A percentile compares a stretch with the other conserved stretches of the same genome.
Conservation (phyloP, 2,797 vertebrate genomes). For the Bufotes viridis region DNA sequence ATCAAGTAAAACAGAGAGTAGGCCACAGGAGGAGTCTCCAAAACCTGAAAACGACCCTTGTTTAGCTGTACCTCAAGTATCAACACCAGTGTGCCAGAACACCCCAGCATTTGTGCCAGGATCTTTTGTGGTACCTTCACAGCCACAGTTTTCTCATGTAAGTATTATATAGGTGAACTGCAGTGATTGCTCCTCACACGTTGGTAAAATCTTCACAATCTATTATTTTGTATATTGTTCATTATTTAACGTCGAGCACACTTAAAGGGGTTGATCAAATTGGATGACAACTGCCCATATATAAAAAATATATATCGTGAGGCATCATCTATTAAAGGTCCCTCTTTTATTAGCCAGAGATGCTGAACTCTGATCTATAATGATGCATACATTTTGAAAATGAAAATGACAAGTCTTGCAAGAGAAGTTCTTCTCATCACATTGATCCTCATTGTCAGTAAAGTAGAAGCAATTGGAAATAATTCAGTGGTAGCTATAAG, state of each 20-base stretch:
- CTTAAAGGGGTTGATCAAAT: not conserved
- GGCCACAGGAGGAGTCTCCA: conserved; percentile 66
- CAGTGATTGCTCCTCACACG: not conserved
- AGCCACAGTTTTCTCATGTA: conserved; percentile 94
- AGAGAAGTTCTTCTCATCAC: too few relatives aligned
- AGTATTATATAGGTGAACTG: conserved; percentile 57
- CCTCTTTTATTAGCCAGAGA: too few relatives aligned
- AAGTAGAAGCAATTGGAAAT: not conserved
- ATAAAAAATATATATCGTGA: too few relatives aligned
- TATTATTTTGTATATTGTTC: too few relatives aligned
- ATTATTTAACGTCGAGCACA: too few relatives aligned
- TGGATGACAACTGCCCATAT: too few relatives aligned
- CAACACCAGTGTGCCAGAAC: conserved; percentile 84
- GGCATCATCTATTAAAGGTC: too few relatives aligned
- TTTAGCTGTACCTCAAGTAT: conserved; percentile 73
- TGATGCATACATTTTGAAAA: too few relatives aligned
- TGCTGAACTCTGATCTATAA: too few relatives aligned
- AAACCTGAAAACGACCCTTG: conserved; percentile 68
- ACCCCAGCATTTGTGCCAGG: conserved; percentile 76
- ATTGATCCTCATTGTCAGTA: not conserved
- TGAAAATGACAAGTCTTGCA: too few relatives aligned
- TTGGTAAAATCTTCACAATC: too few relatives aligned
- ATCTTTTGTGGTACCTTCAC: conserved; percentile 82
- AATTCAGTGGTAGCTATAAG: not conserved
- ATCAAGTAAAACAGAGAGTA: conserved; percentile 65